Evolutionary conservation across 2,113 vertebrate species (phyloP), one percentile per base, ranked within the genome.

Genomic region (Pseudorectes ferrugineus): DNA sequence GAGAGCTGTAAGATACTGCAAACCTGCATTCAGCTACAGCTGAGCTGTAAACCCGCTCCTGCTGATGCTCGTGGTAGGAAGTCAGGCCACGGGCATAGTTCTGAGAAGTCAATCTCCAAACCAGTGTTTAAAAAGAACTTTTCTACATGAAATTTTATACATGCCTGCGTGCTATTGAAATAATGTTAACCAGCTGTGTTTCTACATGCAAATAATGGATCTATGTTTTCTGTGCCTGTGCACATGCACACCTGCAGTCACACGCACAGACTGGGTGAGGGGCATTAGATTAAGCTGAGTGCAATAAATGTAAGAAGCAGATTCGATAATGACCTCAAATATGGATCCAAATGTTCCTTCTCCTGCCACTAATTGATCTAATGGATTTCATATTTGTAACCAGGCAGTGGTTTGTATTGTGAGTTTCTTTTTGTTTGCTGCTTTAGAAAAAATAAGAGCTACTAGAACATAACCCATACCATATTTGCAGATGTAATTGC

Each of bases 401-500:
- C 40, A 95, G 58, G 84, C 94, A 88, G 87, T 62, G 71, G 74
- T 90, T 95, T 92, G 82, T 45, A 74, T 67, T 83, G 48, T 75
- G 35, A 52, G 24, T 42, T 88, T 68, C 86, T 82, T 91, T 94
- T 94, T 94, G 81, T 96, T 95, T 81, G 68, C 82, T 90, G 63
- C 82, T 92, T 93, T 55, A 85, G 55, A 42, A 89, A 91, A 92
- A 89, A 36, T 7, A 75, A 70, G 45, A 68, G 82, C 63, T 46
- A 68, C 74, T 49, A 62, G 74, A 82, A 75, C 59, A 51, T 51
- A 88, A 95, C 66, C 76, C 46, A n/a, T 79, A 76, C 71, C 89
- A 79, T 91, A 95, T 96, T 95, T 95, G 78, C 67, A 93, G 87
- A 82, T 79, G 62, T 58, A 89, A 91, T 61, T 89, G 88, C 66